These are phyloP conservation scores for Chiloscyllium plagiosum DNA, from an alignment of 2,113 vertebrate species.

Conservation along the genomic window DNA sequence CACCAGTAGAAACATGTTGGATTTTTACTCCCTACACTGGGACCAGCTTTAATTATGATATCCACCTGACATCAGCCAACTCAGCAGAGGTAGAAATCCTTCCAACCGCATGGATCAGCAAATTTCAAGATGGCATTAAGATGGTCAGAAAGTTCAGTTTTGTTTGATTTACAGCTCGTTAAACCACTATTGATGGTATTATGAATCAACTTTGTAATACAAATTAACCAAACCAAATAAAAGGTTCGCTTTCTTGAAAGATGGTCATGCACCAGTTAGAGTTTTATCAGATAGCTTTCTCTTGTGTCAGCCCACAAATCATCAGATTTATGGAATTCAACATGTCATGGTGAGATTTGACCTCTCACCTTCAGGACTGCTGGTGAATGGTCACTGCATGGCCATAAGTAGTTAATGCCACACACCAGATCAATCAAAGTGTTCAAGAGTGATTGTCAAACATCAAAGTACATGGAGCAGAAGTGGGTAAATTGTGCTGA, in stretches of 20 bases:
- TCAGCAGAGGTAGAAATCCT: not conserved
- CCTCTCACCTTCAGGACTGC: not conserved
- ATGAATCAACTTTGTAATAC: not conserved
- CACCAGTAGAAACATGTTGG: not conserved
- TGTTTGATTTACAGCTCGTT: not conserved
- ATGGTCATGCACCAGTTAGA: not conserved
- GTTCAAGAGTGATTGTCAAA: not conserved
- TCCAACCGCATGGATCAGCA: not conserved
- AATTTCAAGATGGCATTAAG: not conserved
- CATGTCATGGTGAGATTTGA: not conserved
- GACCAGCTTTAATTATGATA: not conserved
- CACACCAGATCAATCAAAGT: not conserved
- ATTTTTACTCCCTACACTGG: not conserved
- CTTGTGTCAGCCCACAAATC: not conserved
- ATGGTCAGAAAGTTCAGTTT: not conserved
- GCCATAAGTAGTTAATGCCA: not conserved
- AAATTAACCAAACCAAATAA: not conserved
- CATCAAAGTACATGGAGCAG: too few species aligned
- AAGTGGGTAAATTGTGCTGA: not conserved
- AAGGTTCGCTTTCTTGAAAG: not conserved
- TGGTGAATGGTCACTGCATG: not conserved
- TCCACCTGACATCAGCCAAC: not conserved
- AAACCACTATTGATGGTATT: not conserved
- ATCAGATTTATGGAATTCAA: not conserved
- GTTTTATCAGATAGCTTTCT: not conserved